Base-by-base conservation (phyloP, 2,888 invertebrate genomes). In the Pomacea canaliculata region DNA sequence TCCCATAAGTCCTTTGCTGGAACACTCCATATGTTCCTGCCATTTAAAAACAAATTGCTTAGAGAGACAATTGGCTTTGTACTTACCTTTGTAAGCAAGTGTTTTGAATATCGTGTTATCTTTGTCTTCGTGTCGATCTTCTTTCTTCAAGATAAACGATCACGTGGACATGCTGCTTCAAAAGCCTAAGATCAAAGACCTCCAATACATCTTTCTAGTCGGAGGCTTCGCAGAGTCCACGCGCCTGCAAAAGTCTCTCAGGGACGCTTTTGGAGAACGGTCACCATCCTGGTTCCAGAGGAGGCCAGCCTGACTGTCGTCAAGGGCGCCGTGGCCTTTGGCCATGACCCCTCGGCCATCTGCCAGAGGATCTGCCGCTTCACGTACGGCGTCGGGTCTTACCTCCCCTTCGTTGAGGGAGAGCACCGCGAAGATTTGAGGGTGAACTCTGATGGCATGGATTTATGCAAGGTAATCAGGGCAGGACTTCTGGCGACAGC, bases 291-390 rank as follows among this genome's bases (percentile, higher is more conserved):
- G 48, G 83, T 87, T 16, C 88, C 88, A 37, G 87, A 87, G 76
- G 88, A 87, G 80, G 87, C 88, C 10, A 87, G 87, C 81, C 77
- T 87, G 74, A 81, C 87, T 2, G 87, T 88, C 16, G 87, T 88
- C 46, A 83, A 86, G 23, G 88, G 88, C 9, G 88, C 88, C n/a
- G 88, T 88, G 66, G 86, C 86, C 5, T 88, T 87, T 76, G 88
- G 88, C 12, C 85, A 87, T 68, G 87, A 88, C 73, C 88, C 88
- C 16, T 86, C 87, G 73, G 84, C 86, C 27, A 88, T 88, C 71
- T 87, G 87, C 71, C 87, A 87, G 79, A 74, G 88, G 78, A 87
- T 88, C 65, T 88, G 87, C 76, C 81, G 87, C n/a, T 87, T 84
- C 76, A 86, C 88, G 0, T 88, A 88, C 71, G 88, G 88, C 9